A percentile compares a stretch with the other conserved stretches of the same genome.
Conservation (phyloP, 2,888 invertebrate species). For the Chloromyia formosa region DNA sequence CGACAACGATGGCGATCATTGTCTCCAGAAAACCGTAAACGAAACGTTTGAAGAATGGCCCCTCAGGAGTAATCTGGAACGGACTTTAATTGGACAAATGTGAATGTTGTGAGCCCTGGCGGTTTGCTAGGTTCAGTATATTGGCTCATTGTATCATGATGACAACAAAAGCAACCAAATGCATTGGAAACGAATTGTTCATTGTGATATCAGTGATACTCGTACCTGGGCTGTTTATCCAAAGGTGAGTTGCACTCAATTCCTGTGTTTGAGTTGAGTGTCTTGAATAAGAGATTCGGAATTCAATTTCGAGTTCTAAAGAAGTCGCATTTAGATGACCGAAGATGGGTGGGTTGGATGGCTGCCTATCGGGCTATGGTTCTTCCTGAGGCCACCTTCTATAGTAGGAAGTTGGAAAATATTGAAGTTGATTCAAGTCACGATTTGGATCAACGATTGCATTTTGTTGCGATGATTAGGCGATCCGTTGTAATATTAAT, state of each 20-base stretch:
- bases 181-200: slow-evolving; percentile 27
- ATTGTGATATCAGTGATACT: not conserved
- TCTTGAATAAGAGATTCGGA: not conserved
- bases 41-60: slow-evolving; percentile 32
- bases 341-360: not conserved
- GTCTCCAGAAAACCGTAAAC: slow-evolving; percentile 43
- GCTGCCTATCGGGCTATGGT: slow-evolving; percentile 5
- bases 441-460: slow-evolving; percentile 34
- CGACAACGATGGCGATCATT: slow-evolving; percentile 24
- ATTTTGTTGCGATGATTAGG: slow-evolving; percentile 36
- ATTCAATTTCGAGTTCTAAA: slow-evolving; percentile 4
- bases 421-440: slow-evolving; percentile 35
- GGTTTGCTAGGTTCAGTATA: not conserved
- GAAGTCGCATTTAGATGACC: not conserved
- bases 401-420: slow-evolving; percentile 38
- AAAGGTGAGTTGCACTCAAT: not conserved
- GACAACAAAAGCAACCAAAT: slow-evolving; percentile 31
- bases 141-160: not conserved
- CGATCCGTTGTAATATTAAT: slow-evolving; percentile 13
- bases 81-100: slow-evolving; percentile 44
- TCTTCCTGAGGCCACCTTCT: not conserved
- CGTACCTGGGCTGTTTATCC: too few relatives aligned
- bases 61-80: slow-evolving; percentile 29
- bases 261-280: not conserved
- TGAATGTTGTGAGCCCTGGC: slow-evolving; percentile 22